Percentiles rank a stretch among this genome's conserved stretches.
Evolutionary conservation across 2,888 invertebrate genomes (phyloP).

Genomic region (Meganola albula): DNA sequence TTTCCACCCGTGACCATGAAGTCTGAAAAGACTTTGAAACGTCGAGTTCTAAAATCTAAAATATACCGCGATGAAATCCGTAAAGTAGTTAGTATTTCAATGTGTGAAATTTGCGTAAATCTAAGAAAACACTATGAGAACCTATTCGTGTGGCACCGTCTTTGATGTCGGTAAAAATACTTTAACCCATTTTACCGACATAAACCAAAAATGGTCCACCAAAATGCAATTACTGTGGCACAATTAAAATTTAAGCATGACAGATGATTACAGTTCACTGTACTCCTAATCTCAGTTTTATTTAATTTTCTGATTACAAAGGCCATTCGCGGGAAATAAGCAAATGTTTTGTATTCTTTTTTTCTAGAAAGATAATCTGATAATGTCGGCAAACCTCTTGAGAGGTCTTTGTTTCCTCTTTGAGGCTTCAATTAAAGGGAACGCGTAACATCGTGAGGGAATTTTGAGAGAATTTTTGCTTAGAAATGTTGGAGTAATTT

Average conservation of each 20-base stretch:
- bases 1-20: too few relatives aligned
- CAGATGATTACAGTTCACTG: too few relatives aligned
- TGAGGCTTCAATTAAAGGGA: slow-evolving; percentile 22
- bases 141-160: too few relatives aligned
- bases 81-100: too few relatives aligned
- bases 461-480: too few relatives aligned
- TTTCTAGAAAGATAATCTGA: slow-evolving; percentile 28
- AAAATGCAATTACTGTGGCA: slow-evolving; percentile 29
- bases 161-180: too few relatives aligned
- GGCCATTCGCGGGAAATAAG: slow-evolving; percentile 25
- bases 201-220: slow-evolving; percentile 24
- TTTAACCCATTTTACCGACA: slow-evolving; percentile 23
- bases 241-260: slow-evolving; percentile 32
- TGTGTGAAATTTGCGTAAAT: too few relatives aligned
- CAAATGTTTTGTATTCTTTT: slow-evolving; percentile 28
- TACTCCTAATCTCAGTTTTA: slow-evolving; percentile 31
- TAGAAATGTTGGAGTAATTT: too few relatives aligned
- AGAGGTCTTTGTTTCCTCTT: slow-evolving; percentile 23
- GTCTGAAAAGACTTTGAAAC: too few relatives aligned
- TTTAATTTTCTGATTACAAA: slow-evolving; percentile 33
- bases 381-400: slow-evolving; percentile 27
- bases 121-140: too few relatives aligned
- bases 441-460: slow-evolving; percentile 10
- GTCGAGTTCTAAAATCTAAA: too few relatives aligned
- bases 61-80: too few relatives aligned